A percentile compares a stretch with the other conserved stretches of the same genome.
These are phyloP conservation scores for Apodemia zela DNA, from an alignment of 2,888 invertebrate species.

Conservation along the genomic window DNA sequence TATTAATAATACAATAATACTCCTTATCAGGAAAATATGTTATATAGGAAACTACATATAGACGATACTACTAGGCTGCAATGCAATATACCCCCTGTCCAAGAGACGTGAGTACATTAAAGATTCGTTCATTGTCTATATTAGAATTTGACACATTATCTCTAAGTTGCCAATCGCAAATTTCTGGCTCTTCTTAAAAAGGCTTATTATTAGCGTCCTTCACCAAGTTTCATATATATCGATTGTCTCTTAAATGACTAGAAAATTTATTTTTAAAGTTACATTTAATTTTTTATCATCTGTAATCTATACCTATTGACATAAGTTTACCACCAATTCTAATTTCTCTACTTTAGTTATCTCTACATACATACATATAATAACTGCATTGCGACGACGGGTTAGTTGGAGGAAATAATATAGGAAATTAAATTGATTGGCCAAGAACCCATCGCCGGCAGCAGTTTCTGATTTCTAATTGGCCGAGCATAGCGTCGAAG, in stretches of 20 bases:
- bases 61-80: conserved; percentile 71
- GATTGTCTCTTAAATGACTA: conserved; percentile 69
- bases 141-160: conserved; percentile 64
- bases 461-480: conserved; percentile 59
- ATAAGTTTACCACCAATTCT: conserved; percentile 79
- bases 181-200: conserved; percentile 65
- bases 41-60: conserved; percentile 72
- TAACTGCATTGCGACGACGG: conserved; percentile 52
- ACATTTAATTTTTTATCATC: conserved; percentile 62
- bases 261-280: conserved; percentile 64
- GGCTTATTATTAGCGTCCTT: conserved; percentile 72
- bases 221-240: conserved; percentile 76
- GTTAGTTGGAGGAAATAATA: conserved; percentile 49
- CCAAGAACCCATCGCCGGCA: conserved; percentile 53
- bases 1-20: conserved; percentile 64
- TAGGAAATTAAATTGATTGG: conserved; percentile 37
- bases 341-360: conserved; percentile 68
- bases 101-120: conserved; percentile 61
- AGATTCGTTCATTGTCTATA: conserved; percentile 57
- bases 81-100: conserved; percentile 70
- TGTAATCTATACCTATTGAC: conserved; percentile 73
- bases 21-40: conserved; percentile 59
- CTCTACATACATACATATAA: conserved; percentile 79
- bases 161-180: conserved; percentile 78
- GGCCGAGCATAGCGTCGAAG: conserved; percentile 61